Conservation (phyloP, 1,140 invertebrate species). For the Drosophila erecta region DNA sequence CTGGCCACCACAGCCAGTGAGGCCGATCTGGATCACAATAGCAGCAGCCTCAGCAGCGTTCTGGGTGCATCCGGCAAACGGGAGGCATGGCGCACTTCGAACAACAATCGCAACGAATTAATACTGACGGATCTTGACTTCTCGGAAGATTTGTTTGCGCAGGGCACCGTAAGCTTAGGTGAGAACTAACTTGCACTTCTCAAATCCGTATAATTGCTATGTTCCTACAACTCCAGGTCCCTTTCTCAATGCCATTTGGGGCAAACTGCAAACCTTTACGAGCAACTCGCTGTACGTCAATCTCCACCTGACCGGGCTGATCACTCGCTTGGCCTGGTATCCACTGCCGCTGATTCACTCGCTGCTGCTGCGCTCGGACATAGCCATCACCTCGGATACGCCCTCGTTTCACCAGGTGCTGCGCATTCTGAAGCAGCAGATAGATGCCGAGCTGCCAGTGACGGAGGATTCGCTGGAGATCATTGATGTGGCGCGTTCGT, state of each 20-base stretch:
- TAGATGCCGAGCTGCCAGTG: slow-evolving; percentile 91
- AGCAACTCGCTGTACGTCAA: slow-evolving; percentile 94
- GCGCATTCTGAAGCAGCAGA: slow-evolving; percentile 93
- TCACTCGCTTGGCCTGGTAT: slow-evolving; percentile 94
- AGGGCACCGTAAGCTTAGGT: slow-evolving; percentile 84
- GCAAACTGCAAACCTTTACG: slow-evolving; percentile 93
- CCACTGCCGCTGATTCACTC: slow-evolving; percentile 94
- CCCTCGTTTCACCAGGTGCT: slow-evolving; percentile 96
- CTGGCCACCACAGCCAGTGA: slow-evolving; percentile 43
- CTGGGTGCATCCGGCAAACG: slow-evolving; percentile 25
- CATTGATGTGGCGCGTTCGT: slow-evolving; percentile 90
- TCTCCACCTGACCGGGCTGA: slow-evolving; percentile 94
- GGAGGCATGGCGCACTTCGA: slow-evolving; percentile 84
- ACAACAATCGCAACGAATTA: slow-evolving; percentile 69
- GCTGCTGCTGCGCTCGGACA: slow-evolving; percentile 93
- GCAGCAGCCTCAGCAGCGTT: slow-evolving; percentile 41
- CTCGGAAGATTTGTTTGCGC: slow-evolving; percentile 85
- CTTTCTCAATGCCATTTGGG: slow-evolving; percentile 92
- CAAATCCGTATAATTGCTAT: not conserved
- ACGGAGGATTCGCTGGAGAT: slow-evolving; percentile 89
- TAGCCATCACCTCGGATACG: slow-evolving; percentile 95
- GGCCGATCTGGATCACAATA: slow-evolving; percentile 57
- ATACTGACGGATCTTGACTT: slow-evolving; percentile 83
- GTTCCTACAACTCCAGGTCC: slow-evolving; percentile 87
- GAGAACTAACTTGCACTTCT: not conserved